Percentiles rank a stretch among this genome's conserved stretches.
phyloP scores from a whole-genome alignment of 2,797 vertebrate species.

The Adrianichthys oophorus region DNA sequence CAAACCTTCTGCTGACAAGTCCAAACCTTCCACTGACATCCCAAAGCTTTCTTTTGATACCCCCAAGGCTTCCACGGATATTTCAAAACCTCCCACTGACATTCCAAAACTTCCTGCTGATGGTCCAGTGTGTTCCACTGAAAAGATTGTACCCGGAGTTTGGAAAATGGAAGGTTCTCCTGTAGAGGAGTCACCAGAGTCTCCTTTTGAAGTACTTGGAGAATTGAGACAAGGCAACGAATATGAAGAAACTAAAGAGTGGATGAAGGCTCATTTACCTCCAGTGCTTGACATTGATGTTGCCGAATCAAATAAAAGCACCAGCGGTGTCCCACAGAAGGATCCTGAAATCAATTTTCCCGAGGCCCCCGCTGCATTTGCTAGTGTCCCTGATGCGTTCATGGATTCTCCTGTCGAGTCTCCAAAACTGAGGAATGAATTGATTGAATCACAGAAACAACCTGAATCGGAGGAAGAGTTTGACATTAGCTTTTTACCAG shows the following conservation, averaged over 20 bases:
- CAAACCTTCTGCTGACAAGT: constrained; percentile 46
- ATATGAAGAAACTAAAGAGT: constrained; percentile 82
- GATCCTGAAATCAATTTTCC: constrained; percentile 31
- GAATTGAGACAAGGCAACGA: constrained; percentile 77
- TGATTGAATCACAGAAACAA: constrained; percentile 51
- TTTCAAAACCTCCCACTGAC: constrained; percentile 44
- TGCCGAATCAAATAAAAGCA: constrained; percentile 51
- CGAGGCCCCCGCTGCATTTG: constrained; percentile 55
- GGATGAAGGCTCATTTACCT: constrained; percentile 80
- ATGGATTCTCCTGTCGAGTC: constrained; percentile 68
- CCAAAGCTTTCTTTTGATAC: constrained; percentile 48
- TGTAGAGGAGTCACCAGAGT: constrained; percentile 84
- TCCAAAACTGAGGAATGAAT: constrained; percentile 36
- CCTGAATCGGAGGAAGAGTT: constrained; percentile 72
- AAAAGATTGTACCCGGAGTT: constrained; percentile 33
- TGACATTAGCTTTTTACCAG: constrained; percentile 80
- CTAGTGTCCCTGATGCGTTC: constrained; percentile 73
- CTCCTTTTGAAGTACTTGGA: constrained; percentile 87
- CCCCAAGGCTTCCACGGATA: constrained; percentile 57
- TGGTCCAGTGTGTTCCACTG: constrained; percentile 49
- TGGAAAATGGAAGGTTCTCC: constrained; percentile 59
- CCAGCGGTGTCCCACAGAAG: constrained; percentile 31
- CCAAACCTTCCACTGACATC: constrained; percentile 43
- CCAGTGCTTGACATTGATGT: constrained; percentile 74
- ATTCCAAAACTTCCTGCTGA: constrained; percentile 47